Percentiles rank a stretch among this genome's conserved stretches.
Conservation (phyloP, 2,113 vertebrate species). For the Ceratotherium simum region DNA sequence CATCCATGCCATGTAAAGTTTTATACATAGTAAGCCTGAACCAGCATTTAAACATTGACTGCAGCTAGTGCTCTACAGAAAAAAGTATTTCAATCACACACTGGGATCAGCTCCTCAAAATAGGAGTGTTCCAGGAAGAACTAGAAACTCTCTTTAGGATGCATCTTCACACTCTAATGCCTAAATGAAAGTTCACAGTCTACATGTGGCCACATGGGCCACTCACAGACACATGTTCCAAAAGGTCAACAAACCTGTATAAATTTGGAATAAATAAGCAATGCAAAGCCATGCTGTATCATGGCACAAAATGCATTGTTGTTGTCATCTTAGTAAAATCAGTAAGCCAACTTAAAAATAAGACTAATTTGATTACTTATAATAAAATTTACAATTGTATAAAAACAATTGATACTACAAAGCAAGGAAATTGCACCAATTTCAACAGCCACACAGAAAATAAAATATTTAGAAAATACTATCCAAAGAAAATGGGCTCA, state of each 20-base stretch:
- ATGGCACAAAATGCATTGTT: neutral
- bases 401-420: neutral
- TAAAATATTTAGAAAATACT: constrained; percentile 2
- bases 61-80: neutral
- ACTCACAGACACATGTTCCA: neutral
- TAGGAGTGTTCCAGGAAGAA: neutral
- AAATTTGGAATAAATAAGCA: neutral
- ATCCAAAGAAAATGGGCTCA: neutral
- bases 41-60: neutral
- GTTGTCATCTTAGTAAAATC: neutral
- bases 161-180: neutral
- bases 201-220: neutral
- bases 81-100: neutral
- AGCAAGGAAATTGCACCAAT: neutral
- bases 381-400: neutral
- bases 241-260: neutral
- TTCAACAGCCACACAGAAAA: neutral
- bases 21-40: neutral
- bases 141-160: neutral
- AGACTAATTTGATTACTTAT: neutral
- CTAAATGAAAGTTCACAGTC: neutral
- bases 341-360: neutral
- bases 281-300: neutral
- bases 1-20: neutral
- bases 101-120: neutral